A percentile compares a stretch with the other conserved stretches of the same genome.
phyloP scores from a whole-genome alignment of 2,113 vertebrate genomes.

The Ia io region DNA sequence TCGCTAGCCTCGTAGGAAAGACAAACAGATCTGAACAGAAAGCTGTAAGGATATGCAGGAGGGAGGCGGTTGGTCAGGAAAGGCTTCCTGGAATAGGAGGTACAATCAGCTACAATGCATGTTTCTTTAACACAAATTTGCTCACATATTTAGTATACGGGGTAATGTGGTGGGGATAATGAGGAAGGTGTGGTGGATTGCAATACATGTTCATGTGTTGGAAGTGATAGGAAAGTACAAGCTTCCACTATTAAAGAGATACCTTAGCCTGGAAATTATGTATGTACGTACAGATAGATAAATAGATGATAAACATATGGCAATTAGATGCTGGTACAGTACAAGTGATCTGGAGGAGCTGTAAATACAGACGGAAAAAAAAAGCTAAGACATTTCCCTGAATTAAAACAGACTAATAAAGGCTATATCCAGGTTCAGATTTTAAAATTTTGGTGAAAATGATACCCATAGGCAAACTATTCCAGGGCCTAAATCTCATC shows the following conservation, averaged over 20 bases:
- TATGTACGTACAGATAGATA: background rate
- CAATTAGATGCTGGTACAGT: background rate
- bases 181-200: background rate
- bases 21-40: background rate
- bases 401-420: background rate
- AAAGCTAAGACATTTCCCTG: background rate
- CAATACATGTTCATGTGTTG: background rate
- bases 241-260: background rate
- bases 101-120: background rate
- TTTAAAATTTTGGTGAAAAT: slow-evolving; percentile 12
- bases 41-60: background rate
- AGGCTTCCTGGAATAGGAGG: background rate
- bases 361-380: background rate
- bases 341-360: background rate
- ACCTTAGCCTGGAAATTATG: background rate
- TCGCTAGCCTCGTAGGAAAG: background rate
- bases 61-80: background rate
- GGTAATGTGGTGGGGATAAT: background rate
- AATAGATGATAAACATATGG: background rate
- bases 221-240: background rate
- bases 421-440: background rate
- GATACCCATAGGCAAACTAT: background rate
- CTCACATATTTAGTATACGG: background rate
- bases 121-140: background rate
- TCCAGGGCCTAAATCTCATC: background rate